A percentile compares a stretch with the other conserved stretches of the same genome.
These are phyloP conservation scores for Harpegnathos saltator DNA, from an alignment of 1,140 invertebrate genomes.

Conservation along the genomic window DNA sequence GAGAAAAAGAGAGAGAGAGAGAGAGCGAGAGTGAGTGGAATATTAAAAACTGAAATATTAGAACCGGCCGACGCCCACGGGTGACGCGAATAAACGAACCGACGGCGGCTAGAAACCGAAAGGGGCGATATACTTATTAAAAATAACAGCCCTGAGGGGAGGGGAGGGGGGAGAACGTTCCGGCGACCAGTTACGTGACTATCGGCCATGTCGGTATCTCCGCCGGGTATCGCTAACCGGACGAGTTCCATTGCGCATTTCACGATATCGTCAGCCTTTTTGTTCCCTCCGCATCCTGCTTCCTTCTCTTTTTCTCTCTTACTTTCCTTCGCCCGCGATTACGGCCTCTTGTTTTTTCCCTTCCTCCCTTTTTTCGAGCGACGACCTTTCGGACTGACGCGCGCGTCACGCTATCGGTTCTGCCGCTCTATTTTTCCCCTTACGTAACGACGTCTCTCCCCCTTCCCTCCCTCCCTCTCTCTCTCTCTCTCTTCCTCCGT, in stretches of 20 bases:
- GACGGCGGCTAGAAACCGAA: neutral
- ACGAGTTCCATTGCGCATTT: neutral
- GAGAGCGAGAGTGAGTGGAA: too few species aligned
- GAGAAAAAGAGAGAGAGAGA: too few species aligned
- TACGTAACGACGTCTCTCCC: constrained; percentile 20
- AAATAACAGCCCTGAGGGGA: neutral
- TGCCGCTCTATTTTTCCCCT: constrained; percentile 36
- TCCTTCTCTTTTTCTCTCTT: too few species aligned
- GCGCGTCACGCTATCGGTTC: constrained; percentile 20
- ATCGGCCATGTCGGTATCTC: neutral
- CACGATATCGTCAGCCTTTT: neutral
- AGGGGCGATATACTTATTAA: neutral
- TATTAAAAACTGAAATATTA: too few species aligned
- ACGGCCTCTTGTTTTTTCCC: neutral
- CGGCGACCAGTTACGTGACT: neutral
- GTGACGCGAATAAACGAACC: neutral
- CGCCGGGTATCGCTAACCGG: constrained; percentile 13
- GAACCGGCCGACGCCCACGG: too few species aligned
- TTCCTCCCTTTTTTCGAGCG: neutral
- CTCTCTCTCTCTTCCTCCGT: neutral
- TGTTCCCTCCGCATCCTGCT: neutral
- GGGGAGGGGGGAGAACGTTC: too few species aligned
- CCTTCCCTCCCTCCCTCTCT: too few species aligned
- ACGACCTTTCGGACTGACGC: constrained; percentile 22
- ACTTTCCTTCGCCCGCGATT: neutral